Base-by-base conservation (phyloP, 2,797 vertebrate species). In the Picus viridis region DNA sequence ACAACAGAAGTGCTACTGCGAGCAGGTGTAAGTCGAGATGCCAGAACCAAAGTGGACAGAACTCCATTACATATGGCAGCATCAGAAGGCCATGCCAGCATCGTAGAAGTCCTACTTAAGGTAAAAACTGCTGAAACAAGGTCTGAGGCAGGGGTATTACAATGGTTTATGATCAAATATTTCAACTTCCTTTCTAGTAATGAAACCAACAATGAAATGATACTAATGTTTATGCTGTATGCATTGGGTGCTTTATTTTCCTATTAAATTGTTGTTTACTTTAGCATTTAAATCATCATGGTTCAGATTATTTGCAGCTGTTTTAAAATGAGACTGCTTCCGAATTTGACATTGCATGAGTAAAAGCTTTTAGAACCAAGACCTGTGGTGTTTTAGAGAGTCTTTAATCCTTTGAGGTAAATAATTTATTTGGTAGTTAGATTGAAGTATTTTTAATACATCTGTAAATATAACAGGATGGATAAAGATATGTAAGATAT, bases 71-170 rank as follows among this genome's bases (percentile, higher is more conserved):
- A 99, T 34, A 99, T 98, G 98, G 98, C 98, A 51, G 98, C 98
- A 18, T 98, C 98, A 29, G 98, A 98, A 94, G 98, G 98, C 78
- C 98, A 99, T 90, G 97, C 97, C 85, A 98, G 97, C 90, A 99
- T 99, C 81, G 98, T 99, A 70, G 98, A 99, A 92, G 98, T 99
- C 80, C 98, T 99, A 86, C 97, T 99, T 75, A 98, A 99, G 98
- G 98, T 98, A 95, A 86, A 47, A 58, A 75, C 36, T 79, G 18
- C 85, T 89, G 61, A 89, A 92, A 80, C 20, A 39, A 49, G 73
- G 19, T n/a, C 26, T 68, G 63, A 85, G 27, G 4, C 1, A 1
- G 63, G 29, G 41, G 74, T 76, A 54, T 41, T 74, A 39, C 29
- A 43, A 1, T 30, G 34, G 29, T 36, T 72, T 77, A 17, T 30